A percentile compares a stretch with the other conserved stretches of the same genome.
These are phyloP conservation scores for Cryptotis parvus DNA, from an alignment of 2,113 vertebrate species.

Conservation along the genomic window DNA sequence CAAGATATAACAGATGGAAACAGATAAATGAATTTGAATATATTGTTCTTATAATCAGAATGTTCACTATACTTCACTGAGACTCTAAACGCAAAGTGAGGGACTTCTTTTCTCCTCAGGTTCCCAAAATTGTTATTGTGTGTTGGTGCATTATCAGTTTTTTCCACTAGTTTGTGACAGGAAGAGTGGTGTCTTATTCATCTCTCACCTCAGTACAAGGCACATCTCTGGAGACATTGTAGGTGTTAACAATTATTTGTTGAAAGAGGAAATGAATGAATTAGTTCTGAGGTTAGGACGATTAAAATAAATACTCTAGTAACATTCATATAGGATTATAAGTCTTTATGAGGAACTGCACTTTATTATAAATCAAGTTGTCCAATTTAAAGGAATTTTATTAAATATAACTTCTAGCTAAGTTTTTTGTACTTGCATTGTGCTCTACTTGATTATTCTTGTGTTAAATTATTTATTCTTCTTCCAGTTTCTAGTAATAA, in stretches of 20 bases:
- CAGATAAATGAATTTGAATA: background rate
- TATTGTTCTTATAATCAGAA: constrained; percentile 12
- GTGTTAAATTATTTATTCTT: background rate
- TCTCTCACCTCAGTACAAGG: background rate
- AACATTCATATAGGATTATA: constrained; percentile 5
- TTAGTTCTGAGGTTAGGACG: background rate
- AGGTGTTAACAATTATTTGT: constrained; percentile 24
- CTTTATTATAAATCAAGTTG: no score
- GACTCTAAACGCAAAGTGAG: constrained; percentile 3
- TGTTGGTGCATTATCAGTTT: background rate
- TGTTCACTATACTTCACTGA: background rate
- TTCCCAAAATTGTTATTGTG: constrained; percentile 1
- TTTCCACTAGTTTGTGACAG: background rate
- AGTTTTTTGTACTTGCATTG: constrained; percentile 1
- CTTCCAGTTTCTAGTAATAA: background rate
- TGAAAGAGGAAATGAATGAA: constrained; percentile 37
- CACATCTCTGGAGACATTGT: background rate
- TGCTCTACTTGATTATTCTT: background rate
- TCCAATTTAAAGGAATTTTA: background rate
- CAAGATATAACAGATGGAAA: constrained; percentile 11
- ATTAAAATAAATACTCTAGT: background rate
- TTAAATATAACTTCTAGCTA: constrained; percentile 7
- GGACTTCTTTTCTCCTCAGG: background rate
- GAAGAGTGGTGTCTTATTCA: background rate
- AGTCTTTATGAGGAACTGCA: background rate